Evolutionary conservation across 2,888 invertebrate genomes (phyloP), one percentile per base, ranked within the genome.

Genomic region (Pyralis farinalis): DNA sequence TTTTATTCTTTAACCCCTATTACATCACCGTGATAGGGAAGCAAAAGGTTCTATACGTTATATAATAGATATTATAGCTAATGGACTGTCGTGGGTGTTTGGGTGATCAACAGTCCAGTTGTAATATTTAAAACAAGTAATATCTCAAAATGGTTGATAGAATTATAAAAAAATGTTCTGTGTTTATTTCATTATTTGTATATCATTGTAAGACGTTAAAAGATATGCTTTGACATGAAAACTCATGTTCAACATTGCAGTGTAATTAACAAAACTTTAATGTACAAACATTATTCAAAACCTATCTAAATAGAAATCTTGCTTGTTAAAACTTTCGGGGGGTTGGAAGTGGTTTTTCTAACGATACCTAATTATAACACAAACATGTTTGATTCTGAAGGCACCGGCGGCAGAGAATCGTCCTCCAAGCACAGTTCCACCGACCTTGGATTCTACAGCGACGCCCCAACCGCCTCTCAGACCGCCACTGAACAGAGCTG

Each of bases 401-500:
- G 81, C 78, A 46, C 66, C 77, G 43, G 52, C 66, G 42, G 52
- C 66, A 58, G 87, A 86, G 49, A 55, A 53, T 51, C 85, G 85
- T 42, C 74, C 78, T 43, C 65, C 66, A 43, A 76, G 65, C 55
- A 43, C 58, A 44, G 74, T 72, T 48, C 62, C 65, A 41, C 66
- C 62, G 47, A 70, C 68, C 44, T 61, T 61, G 33, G 83, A 82
- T 41, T 45, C 61, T 10, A 43, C 64, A 28, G 59, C 55, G n/a
- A 56, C 66, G n/a, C 43, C 65, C 35, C 81, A 76, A 47, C 65
- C 63, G 11, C 69, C 73, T 16, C 70, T 71, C 29, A 68, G 79
- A 39, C 85, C 86, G 41, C 79, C 82, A 28, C 66, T 87, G 20
- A 75, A 60, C 39, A 72, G 86, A 61, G 66, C 59, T 41, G 88